Conservation (phyloP, 2,888 invertebrate genomes). For the Drosophila yooni region DNA sequence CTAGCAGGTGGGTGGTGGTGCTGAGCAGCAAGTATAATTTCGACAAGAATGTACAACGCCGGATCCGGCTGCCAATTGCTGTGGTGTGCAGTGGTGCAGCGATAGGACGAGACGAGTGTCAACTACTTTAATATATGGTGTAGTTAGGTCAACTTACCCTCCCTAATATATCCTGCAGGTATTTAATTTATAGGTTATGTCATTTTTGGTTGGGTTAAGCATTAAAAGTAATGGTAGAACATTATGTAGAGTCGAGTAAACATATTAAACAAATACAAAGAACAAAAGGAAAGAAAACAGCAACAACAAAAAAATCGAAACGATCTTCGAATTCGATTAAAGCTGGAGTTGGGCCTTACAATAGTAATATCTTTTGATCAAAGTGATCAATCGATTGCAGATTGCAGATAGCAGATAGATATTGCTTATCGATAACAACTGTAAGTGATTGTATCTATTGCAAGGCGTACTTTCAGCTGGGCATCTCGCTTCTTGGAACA, state of each 20-base stretch:
- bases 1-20: conserved; percentile 48
- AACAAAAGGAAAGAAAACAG: conserved; percentile 7
- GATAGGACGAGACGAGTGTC: conserved; percentile 33
- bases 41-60: conserved; percentile 46
- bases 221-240: conserved; percentile 60
- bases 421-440: not conserved
- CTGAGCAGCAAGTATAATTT: conserved; percentile 41
- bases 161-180: conserved; percentile 85
- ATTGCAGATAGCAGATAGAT: not conserved
- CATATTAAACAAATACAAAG: conserved; percentile 24
- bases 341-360: conserved; percentile 24
- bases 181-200: conserved; percentile 60
- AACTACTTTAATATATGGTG: conserved; percentile 40
- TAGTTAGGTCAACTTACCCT: conserved; percentile 84
- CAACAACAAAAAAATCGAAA: not conserved
- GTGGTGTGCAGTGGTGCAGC: conserved; percentile 50
- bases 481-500: conserved; percentile 2
- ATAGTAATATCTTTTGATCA: not conserved
- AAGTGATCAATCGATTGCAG: not conserved
- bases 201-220: conserved; percentile 69
- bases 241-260: conserved; percentile 44
- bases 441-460: conserved; percentile 11
- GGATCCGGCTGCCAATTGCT: conserved; percentile 51
- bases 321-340: conserved; percentile 18
- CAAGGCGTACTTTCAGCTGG: conserved; percentile 10